Evolutionary conservation across 2,888 invertebrate genomes (phyloP).

Genomic region (Lucinisca nassula): DNA sequence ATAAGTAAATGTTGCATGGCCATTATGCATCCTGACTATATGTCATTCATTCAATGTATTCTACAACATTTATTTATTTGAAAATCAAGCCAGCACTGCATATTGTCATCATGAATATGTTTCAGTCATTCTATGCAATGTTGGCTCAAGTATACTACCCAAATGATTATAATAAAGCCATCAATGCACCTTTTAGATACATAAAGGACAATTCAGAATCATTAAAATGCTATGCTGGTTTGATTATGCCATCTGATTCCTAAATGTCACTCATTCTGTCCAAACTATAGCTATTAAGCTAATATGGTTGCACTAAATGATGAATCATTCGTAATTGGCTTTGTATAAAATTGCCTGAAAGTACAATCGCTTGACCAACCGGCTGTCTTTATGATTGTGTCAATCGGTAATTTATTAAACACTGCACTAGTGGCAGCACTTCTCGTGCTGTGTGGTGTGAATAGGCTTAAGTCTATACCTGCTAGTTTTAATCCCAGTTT

Average conservation of each 20-base stretch:
- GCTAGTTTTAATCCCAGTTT: neutral
- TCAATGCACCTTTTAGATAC: no score
- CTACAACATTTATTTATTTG: neutral
- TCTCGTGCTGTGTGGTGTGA: neutral
- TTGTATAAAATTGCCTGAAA: constrained; percentile 4
- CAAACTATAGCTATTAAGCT: no score
- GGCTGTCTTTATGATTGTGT: neutral
- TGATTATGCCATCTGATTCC: neutral
- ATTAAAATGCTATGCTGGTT: neutral
- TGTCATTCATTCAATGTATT: neutral
- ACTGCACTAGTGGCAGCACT: neutral
- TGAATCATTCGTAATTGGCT: neutral
- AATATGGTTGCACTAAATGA: neutral
- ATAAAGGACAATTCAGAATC: neutral
- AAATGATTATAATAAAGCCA: neutral
- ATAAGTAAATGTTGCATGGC: neutral
- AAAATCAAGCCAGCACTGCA: neutral
- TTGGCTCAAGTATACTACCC: neutral
- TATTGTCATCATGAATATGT: neutral
- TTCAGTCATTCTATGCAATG: neutral
- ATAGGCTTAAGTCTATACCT: neutral
- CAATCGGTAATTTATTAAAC: neutral
- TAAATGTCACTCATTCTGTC: neutral
- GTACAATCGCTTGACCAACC: constrained; percentile 2
- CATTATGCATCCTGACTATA: neutral